Evolutionary conservation across 2,888 invertebrate species (phyloP), one percentile per base, ranked within the genome.

Genomic region (Drosophila kuntzei): DNA sequence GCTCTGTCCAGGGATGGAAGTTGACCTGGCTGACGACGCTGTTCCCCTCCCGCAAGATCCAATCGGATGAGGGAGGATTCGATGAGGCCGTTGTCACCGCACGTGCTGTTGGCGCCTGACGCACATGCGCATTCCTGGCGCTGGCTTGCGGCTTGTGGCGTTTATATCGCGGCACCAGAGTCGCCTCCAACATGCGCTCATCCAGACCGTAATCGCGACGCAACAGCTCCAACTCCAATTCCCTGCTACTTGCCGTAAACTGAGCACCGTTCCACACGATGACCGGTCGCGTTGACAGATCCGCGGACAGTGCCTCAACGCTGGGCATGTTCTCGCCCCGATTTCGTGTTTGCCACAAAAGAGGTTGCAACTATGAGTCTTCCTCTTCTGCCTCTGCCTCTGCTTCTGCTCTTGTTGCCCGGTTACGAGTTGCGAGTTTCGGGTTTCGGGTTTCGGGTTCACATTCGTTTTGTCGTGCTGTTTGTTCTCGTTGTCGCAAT

Each of bases 31-130:
- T 62, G 14, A 81, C 82, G 55, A 57, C 49, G 41, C 65, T 78
- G 6, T 89, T 86, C 65, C 85, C 77, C 57, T 91, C 90, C 60
- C 90, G 89, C 65, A 92, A 67, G 53, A 92, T 91, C 92, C 92
- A 92, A 69, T 90, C 90, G 8, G 90, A 89, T n/a, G 69, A 25
- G 7, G 34, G 44, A 3, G 58, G 44, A 3, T 54, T 6, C 11
- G 53, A 7, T 2, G 25, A 34, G 2, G 66, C 7, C 6, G 43
- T 4, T 20, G 27, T 32, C 9, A 39, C 27, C 2, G 29, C 43
- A 12, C 36, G 43, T 0, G 14, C 25, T 9, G 29, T 36, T n/a
- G 37, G 7, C 29, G 44, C 32, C 20, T 54, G 50, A 22, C 68
- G 70, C 50, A 91, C 87, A 49, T 85, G 73, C 36, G 75, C 77